Conservation (phyloP, 2,113 vertebrate species). For the Leuciscus idus region DNA sequence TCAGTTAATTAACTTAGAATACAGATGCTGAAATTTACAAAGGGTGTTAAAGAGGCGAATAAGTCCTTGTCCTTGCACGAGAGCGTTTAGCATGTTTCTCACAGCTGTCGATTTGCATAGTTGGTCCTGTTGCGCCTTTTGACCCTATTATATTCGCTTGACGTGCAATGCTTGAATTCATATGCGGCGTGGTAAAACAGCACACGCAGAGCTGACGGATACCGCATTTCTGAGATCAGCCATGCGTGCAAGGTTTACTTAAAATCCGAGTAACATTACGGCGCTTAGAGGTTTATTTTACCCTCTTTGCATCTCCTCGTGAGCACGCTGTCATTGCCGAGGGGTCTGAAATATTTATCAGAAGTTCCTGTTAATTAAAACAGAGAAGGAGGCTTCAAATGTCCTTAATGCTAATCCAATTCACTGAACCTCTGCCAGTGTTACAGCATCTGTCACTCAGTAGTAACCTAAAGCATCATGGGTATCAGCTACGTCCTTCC, state of each 20-base stretch:
- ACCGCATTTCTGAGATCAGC: constrained; percentile 13
- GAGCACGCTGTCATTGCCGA: constrained; percentile 66
- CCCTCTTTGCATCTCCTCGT: constrained; percentile 52
- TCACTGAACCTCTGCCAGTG: constrained; percentile 72
- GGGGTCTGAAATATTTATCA: constrained; percentile 74
- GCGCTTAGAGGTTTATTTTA: constrained; percentile 45
- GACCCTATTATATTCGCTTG: not conserved
- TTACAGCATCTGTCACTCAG: constrained; percentile 66
- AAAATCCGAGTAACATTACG: constrained; percentile 40
- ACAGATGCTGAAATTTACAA: constrained; percentile 47
- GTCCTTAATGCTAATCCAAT: constrained; percentile 69
- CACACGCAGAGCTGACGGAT: not conserved
- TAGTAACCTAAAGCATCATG: constrained; percentile 33
- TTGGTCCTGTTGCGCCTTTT: constrained; percentile 22
- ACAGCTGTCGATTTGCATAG: not conserved
- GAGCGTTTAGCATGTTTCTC: constrained; percentile 21
- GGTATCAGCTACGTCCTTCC: constrained; percentile 28
- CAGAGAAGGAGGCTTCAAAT: constrained; percentile 66
- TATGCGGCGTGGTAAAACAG: not conserved
- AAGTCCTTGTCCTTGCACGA: constrained; percentile 41
- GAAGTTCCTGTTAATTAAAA: constrained; percentile 75
- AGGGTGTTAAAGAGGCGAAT: constrained; percentile 35
- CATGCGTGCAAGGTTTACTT: constrained; percentile 40
- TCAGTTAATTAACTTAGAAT: constrained; percentile 60
- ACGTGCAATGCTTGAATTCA: not conserved